phyloP scores from a whole-genome alignment of 2,888 invertebrate species.

The Cephonodes hylas region DNA sequence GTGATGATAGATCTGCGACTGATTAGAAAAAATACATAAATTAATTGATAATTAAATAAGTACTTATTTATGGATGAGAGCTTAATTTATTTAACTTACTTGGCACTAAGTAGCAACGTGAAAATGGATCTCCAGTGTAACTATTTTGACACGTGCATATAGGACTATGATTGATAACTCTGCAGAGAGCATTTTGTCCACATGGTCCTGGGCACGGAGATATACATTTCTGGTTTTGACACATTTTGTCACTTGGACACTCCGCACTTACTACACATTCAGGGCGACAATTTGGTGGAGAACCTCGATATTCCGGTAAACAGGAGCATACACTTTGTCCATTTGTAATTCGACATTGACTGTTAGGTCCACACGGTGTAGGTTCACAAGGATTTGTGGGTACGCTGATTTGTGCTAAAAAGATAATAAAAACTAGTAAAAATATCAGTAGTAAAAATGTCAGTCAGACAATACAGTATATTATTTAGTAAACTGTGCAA shows the following conservation, averaged over 20 bases:
- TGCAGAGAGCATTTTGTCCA: slow-evolving; percentile 85
- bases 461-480: too few species aligned
- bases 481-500: too few species aligned
- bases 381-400: slow-evolving; percentile 79
- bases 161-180: slow-evolving; percentile 86
- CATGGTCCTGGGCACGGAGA: slow-evolving; percentile 88
- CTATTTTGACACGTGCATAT: slow-evolving; percentile 84
- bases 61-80: neutral
- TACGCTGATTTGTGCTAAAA: slow-evolving; percentile 50
- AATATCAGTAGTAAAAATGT: too few species aligned
- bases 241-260: slow-evolving; percentile 83
- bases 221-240: slow-evolving; percentile 85
- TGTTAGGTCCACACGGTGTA: slow-evolving; percentile 84
- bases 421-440: too few species aligned
- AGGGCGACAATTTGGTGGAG: slow-evolving; percentile 87
- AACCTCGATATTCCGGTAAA: slow-evolving; percentile 83
- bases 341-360: slow-evolving; percentile 81
- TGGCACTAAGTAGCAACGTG: slow-evolving; percentile 80
- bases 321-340: slow-evolving; percentile 86
- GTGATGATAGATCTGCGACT: slow-evolving; percentile 53
- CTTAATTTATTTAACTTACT: slow-evolving; percentile 43
- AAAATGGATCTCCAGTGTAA: slow-evolving; percentile 84
- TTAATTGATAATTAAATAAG: neutral
- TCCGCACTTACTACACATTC: slow-evolving; percentile 87
- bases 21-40: slow-evolving; percentile 18